Base-by-base conservation (phyloP, 2,888 invertebrate genomes). In the Zaprionus bogoriensis region DNA sequence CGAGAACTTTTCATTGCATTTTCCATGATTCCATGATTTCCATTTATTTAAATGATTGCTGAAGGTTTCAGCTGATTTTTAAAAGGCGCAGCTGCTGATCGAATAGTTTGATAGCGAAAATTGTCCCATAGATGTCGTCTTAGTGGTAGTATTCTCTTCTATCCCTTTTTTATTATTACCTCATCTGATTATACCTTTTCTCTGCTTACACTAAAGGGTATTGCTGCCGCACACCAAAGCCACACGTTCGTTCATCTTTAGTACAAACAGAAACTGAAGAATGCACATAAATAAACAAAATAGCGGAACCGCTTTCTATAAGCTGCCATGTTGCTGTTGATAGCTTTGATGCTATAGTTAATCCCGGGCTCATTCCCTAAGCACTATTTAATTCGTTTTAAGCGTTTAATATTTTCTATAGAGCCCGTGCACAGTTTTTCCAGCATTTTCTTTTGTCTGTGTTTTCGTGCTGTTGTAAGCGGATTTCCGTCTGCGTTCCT, bases 401-500 rank as follows among this genome's bases (percentile, higher is more conserved):
- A 57, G 32, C 32, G 25, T 67, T 39, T 27, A 27, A 19, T 48
- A 58, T 54, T 19, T 41, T 68, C n/a, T 10, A 22, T 30, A 36
- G 6, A 36, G 7, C 14, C 0, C 32, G 14, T n/a, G n/a, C n/a
- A 12, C 0, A 0, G 14, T 3, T 36, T 36, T 14, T 30, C n/a
- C n/a, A n/a, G n/a, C n/a, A n/a, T 30, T 27, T 45, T 19, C 4
- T 19, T 10, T 19, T 1, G 14, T 1, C 52, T 17, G 30, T 30
- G 44, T 39, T 41, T 28, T 48, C 52, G 14, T 36, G 52, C 28
- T 57, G 20, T 19, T 59, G 14, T 47, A 25, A 55, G 73, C 42
- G 53, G 60, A 72, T 72, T 72, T 72, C 39, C 10, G 17, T 42
- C 38, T 46, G 53, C 41, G 36, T 25, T 5, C 27, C 12, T 45